Base-by-base conservation (phyloP, 1,140 invertebrate genomes). In the Oncopodura yosiiana region DNA sequence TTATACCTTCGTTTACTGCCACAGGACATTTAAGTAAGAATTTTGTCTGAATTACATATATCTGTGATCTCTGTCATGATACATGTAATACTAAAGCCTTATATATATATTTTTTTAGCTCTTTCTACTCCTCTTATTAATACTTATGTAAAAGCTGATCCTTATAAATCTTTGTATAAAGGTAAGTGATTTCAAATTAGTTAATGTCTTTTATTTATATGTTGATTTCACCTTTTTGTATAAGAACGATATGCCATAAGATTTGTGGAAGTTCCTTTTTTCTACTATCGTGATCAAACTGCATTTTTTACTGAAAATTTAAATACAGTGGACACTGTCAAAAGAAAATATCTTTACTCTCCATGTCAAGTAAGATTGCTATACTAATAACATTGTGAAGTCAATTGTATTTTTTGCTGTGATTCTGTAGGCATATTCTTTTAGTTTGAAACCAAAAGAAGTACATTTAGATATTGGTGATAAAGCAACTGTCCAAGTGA, bases 1-100 rank as follows among this genome's bases (percentile, higher is more conserved):
- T 42, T 55, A 37, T 55, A 16, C 53, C 53, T 12, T 55, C 26
- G 19, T 49, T 37, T 14, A 16, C 36, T 24, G 46, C 19, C 4
- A 18, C 46, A 3, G 34, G 30, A 4, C 14, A 5, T 6, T 19
- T 27, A 6, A 26, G 46, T 49, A 18, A 49, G 30, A n/a, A n/a
- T n/a, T n/a, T n/a, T n/a, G n/a, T n/a, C n/a, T n/a, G n/a, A n/a
- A n/a, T n/a, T n/a, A n/a, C n/a, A n/a, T n/a, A n/a, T n/a, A n/a
- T 48, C 9, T 6, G 5, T 45, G 8, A 27, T 24, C 19, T 21
- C 9, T 48, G 11, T 11, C 8, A 43, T 43, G 11, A 43, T 6
- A 43, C 11, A 11, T 23, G 14, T 23, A 43, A 43, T 8, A 9
- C 24, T 43, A 24, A 18, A 43, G 11, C n/a, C 18, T 16, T 11